Evolutionary conservation across 2,113 vertebrate genomes (phyloP), one percentile per base, ranked within the genome.

Genomic region (Ibidorhyncha struthersii): DNA sequence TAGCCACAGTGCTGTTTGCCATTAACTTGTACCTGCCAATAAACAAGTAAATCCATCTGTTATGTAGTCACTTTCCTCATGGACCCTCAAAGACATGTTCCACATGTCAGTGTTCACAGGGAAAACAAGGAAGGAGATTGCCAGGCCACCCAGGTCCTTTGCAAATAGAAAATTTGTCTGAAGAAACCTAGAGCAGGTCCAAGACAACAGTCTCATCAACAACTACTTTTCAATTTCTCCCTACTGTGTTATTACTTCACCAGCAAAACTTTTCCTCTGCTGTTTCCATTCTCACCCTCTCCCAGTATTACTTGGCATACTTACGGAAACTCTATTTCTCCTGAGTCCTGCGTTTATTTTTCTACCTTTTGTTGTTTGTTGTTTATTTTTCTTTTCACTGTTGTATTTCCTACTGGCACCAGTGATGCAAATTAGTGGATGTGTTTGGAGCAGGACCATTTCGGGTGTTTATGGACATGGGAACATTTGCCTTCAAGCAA

Each of bases 131-230:
- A 81, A 94, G 36, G 84, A 95, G 52, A 53, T 16, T 72, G 13
- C 53, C 73, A 81, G 95, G 90, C 94, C 96, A 98, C 96, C 93
- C 95, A 98, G 83, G 94, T 74, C 63, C 86, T 97, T 72, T 89
- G 41, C 82, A 96, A 92, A 86, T 19, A 30, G 72, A 43, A 67
- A 80, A 73, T 83, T 65, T 77, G 25, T 96, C 94, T 93, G 94
- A 93, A 86, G 58, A 93, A 86, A 95, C 29, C 47, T 61, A 29
- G 66, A 87, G 30, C 34, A 34, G 21, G 13, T 85, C 82, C 56
- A 77, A 89, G 50, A 34, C 55, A 82, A 81, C 17, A 86, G n/a
- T 34, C 66, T 69, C 27, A 62, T 38, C 34, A 41, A 67, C 22
- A 34, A 32, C 50, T 69, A 43, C 78, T 94, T 96, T 70, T 95